A percentile compares a stretch with the other conserved stretches of the same genome.
phyloP scores from a whole-genome alignment of 2,888 invertebrate genomes.

The Coecobrya sp. region DNA sequence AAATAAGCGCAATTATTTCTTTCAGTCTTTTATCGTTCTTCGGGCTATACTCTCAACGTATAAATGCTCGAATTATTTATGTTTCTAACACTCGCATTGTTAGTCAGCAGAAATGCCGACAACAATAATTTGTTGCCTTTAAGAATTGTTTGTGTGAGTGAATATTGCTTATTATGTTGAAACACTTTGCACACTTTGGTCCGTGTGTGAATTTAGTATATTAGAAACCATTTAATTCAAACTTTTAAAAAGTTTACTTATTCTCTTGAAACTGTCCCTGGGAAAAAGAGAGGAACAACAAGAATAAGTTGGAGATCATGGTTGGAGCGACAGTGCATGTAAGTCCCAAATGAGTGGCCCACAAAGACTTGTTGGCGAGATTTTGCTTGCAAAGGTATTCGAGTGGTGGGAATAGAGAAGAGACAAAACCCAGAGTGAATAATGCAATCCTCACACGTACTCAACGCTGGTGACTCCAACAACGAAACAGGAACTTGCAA shows the following conservation, averaged over 20 bases:
- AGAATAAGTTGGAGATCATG: slow-evolving; percentile 23
- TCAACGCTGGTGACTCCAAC: slow-evolving; percentile 34
- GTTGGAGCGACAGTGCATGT: slow-evolving; percentile 35
- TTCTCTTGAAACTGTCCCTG: not conserved
- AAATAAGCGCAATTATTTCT: too few species aligned
- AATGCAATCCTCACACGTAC: slow-evolving; percentile 58
- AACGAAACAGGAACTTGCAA: slow-evolving; percentile 3
- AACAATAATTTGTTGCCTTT: too few species aligned
- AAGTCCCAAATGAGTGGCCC: slow-evolving; percentile 31
- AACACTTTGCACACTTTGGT: not conserved
- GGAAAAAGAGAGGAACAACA: slow-evolving; percentile 2
- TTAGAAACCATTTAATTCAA: slow-evolving; percentile 48
- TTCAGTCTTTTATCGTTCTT: too few species aligned
- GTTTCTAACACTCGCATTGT: too few species aligned
- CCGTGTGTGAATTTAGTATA: slow-evolving; percentile 37
- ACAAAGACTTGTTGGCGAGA: slow-evolving; percentile 3
- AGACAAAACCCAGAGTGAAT: slow-evolving; percentile 37
- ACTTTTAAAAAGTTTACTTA: slow-evolving; percentile 4
- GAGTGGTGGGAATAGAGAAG: not conserved
- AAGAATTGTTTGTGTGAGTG: not conserved
- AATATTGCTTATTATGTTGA: not conserved
- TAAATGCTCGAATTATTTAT: too few species aligned
- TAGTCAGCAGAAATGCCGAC: too few species aligned
- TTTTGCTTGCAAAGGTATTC: not conserved
- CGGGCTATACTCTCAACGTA: too few species aligned